Evolutionary conservation across 2,113 vertebrate species (phyloP).

Genomic region (Notothenia coriiceps): DNA sequence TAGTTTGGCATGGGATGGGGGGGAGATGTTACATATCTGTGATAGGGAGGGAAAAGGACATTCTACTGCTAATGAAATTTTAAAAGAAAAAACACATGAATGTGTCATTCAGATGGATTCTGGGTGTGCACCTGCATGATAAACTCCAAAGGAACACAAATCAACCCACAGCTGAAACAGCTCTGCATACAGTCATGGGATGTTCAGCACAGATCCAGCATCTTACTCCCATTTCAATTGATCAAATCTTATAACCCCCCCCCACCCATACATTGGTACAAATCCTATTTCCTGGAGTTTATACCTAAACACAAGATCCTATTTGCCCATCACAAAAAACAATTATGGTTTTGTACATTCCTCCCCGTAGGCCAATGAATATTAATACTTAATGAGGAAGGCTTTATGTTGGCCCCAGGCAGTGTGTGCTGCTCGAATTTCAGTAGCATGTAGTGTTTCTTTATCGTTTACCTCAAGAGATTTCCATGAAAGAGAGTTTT

Average conservation of each 20-base stretch:
- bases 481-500: not conserved
- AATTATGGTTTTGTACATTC: no score
- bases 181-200: no score
- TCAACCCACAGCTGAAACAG: not conserved
- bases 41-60: not conserved
- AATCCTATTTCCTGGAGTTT: no score
- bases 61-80: not conserved
- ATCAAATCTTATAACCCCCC: not conserved
- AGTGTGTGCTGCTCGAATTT: not conserved
- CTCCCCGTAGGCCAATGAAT: not conserved
- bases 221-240: not conserved
- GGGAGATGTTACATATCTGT: not conserved
- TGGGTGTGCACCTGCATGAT: not conserved
- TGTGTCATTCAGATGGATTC: not conserved
- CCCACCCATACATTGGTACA: no score
- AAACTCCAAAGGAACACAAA: not conserved
- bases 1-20: not conserved
- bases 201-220: not conserved
- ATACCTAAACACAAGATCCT: not conserved
- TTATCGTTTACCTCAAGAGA: not conserved
- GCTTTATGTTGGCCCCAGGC: slow-evolving; percentile 6
- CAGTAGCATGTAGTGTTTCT: not conserved
- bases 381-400: slow-evolving; percentile 42
- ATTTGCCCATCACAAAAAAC: not conserved
- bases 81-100: not conserved